Evolutionary conservation across 2,113 vertebrate species (phyloP).

Genomic region (Prolemur simus): DNA sequence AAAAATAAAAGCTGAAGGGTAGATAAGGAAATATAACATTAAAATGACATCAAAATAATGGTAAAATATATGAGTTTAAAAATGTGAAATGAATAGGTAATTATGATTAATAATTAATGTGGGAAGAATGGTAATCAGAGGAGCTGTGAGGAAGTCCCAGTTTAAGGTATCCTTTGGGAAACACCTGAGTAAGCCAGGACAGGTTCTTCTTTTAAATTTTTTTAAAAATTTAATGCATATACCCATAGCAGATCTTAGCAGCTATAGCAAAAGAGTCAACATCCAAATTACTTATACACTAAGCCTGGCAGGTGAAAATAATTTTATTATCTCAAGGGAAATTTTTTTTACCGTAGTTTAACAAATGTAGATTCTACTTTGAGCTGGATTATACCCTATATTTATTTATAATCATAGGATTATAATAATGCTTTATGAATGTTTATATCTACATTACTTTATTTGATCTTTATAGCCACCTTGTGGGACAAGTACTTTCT

Average conservation of each 20-base stretch:
- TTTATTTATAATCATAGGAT: not conserved
- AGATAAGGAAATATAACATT: not conserved
- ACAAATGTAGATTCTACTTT: constrained; percentile 5
- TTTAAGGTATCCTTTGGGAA: not conserved
- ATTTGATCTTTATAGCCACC: not conserved
- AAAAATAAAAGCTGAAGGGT: not conserved
- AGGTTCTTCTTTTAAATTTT: not conserved
- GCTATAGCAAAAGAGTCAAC: not conserved
- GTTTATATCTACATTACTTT: not conserved
- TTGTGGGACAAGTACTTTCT: not conserved
- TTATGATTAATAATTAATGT: not conserved
- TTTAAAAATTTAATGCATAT: not conserved
- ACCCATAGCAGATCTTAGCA: not conserved
- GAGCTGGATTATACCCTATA: not conserved
- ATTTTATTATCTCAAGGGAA: not conserved
- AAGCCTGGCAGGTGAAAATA: not conserved
- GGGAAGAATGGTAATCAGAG: not conserved
- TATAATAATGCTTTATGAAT: not conserved
- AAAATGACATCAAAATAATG: not conserved
- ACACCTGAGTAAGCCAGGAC: not conserved
- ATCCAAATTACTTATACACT: not conserved
- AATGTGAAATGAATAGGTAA: not conserved
- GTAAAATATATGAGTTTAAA: not conserved
- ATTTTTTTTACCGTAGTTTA: not conserved
- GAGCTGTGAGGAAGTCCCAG: not conserved